Base-by-base conservation (phyloP, 2,888 invertebrate genomes). In the Melanotus villosus region DNA sequence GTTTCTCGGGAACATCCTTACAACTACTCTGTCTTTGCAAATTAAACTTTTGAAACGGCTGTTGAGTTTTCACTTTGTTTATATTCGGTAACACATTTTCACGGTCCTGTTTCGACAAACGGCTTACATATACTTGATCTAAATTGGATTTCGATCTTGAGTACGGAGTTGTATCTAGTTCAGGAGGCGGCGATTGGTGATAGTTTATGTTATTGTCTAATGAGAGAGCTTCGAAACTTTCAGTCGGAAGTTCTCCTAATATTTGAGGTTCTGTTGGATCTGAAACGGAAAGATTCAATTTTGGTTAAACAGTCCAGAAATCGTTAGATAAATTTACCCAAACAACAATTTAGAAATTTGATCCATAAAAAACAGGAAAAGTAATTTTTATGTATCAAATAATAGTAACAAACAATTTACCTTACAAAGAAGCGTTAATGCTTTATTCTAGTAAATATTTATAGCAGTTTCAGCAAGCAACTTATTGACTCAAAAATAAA, bases 211-310 rank as follows among this genome's bases (percentile, higher is more conserved):
- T 80, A 64, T 83, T 80, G 74, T 85, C 85, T 68, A 84, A 72
- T 0, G 85, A 84, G 59, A 84, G 78, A 34, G 84, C 82, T 75
- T 84, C 84, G 47, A 84, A 79, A 65, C 75, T 82, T 67, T 83
- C 81, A 59, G 75, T 76, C 18, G 32, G 32, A 63, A 68, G 58
- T 5, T 73, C 74, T 38, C 63, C 71, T 65, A 86, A 76, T 69
- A 87, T 86, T 79, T 88, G 88, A 2, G 88, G 87, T 74, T 86
- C 84, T 2, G 86, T 77, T 14, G 87, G 87, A 80, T 87, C 87
- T 85, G 77, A 18, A 84, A 80, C 30, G 70, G 70, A 60, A 32
- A 32, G 9, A 7, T 32, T 32, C 9, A 32, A 32, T 32, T 32
- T n/a, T n/a, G n/a, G n/a, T n/a, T n/a, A n/a, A n/a, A n/a, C n/a